Base-by-base conservation (phyloP, 1,140 invertebrate genomes). In the Asbolus verrucosus region DNA sequence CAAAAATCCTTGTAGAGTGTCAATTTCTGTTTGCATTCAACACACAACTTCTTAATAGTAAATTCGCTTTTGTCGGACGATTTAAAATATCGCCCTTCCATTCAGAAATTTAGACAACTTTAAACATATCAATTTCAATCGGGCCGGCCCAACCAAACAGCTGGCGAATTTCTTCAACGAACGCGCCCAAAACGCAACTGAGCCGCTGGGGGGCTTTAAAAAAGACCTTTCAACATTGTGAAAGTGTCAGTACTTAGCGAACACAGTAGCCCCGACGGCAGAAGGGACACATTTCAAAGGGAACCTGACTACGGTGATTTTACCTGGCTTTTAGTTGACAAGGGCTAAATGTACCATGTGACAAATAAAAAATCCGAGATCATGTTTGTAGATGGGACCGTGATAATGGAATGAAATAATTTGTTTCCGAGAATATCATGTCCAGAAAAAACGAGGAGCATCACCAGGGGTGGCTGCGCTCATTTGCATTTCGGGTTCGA, bases 211-310 rank as follows among this genome's bases (percentile, higher is more conserved):
- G 41, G 18, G 46, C 11, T 54, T 13, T n/a, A n/a, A n/a, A 54
- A 65, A 63, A 41, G 41, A 63, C 31, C 62, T 41, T 65, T 65
- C 62, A 65, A 65, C 62, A 65, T 65, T 65, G 62, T 65, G 11
- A 65, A 65, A 65, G 62, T 65, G 62, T 65, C 62, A 65, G 16
- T 27, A 41, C 36, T 65, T 41, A 54, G 46, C 46, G 46, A 54
- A 46, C 31, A 65, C 62, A 65, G 62, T 65, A 65, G 62, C 61
- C 19, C 0, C 16, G 41, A 46, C 16, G 41, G 41, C 21, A 54
- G n/a, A 54, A 54, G 30, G 11, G 43, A 54, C 46, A 8, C 46
- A 21, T n/a, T 62, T 36, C 59, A 41, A 39, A 65, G 61, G 36
- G 61, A 33, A 62, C 33, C 60, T 41, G 46, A 27, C 16, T 8